Evolutionary conservation across 2,888 invertebrate species (phyloP).

Genomic region (Drosophila nr. medialis): DNA sequence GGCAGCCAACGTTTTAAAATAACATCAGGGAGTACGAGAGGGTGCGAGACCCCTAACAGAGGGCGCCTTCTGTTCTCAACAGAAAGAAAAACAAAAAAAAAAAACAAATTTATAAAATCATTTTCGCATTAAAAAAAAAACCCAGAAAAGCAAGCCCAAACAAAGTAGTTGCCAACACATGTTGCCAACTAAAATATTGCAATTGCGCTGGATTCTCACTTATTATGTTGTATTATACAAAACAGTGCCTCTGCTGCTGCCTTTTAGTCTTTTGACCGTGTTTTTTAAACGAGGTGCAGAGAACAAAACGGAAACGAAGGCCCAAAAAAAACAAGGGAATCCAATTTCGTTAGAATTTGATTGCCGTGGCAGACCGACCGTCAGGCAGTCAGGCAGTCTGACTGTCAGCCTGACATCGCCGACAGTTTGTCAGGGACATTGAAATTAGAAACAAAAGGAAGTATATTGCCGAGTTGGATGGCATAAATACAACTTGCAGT

Average conservation of each 20-base stretch:
- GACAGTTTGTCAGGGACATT: conserved; percentile 60
- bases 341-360: conserved; percentile 76
- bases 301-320: conserved; percentile 29
- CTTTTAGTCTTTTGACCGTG: conserved; percentile 28
- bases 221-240: conserved; percentile 45
- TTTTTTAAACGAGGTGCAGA: conserved; percentile 32
- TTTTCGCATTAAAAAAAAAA: conserved; percentile 67
- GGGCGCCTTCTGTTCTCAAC: neutral
- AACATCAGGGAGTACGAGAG: conserved; percentile 35
- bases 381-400: neutral
- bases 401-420: conserved; percentile 7
- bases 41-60: conserved; percentile 5
- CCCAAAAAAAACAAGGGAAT: conserved; percentile 66
- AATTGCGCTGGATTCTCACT: conserved; percentile 59
- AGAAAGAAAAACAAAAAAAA: conserved; percentile 13
- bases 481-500: conserved; percentile 60
- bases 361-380: conserved; percentile 59
- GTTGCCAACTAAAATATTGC: conserved; percentile 61
- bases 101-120: conserved; percentile 52
- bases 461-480: conserved; percentile 36
- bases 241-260: conserved; percentile 25
- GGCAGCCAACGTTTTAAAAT: conserved; percentile 60
- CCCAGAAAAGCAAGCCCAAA: conserved; percentile 21
- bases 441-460: conserved; percentile 66
- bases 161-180: conserved; percentile 60